These are phyloP conservation scores for Dolichoris vasculosae DNA, from an alignment of 1,140 invertebrate genomes.

Conservation along the genomic window DNA sequence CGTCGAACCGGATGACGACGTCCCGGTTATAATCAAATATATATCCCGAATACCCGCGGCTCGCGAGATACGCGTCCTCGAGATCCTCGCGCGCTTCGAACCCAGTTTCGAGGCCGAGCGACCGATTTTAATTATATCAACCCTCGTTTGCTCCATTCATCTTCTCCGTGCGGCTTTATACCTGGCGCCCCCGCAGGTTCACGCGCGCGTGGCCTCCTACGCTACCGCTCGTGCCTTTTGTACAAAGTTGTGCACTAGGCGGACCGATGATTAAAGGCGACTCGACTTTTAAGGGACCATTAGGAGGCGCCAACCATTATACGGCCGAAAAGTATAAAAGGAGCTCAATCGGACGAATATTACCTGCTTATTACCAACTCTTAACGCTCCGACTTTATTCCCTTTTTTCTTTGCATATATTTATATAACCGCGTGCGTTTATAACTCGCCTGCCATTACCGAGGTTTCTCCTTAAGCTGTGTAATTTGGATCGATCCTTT, in stretches of 20 bases:
- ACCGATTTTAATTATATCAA: constrained; percentile 63
- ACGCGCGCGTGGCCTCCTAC: constrained; percentile 21
- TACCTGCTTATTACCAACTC: constrained; percentile 9
- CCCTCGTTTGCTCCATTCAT: constrained; percentile 63
- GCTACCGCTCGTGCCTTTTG: constrained; percentile 27
- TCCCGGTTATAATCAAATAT: constrained; percentile 4
- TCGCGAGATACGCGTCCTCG: too few species aligned
- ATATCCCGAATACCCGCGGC: too few species aligned
- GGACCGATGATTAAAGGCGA: constrained; percentile 56
- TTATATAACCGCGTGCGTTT: not conserved
- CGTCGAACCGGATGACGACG: constrained; percentile 58
- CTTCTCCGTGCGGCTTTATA: constrained; percentile 30
- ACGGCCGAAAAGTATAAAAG: too few species aligned
- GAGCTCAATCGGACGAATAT: not conserved
- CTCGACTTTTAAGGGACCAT: not conserved
- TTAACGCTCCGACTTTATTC: not conserved
- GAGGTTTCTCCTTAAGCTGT: not conserved
- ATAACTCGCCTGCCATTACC: not conserved
- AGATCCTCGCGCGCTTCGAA: not conserved
- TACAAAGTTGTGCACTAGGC: constrained; percentile 55
- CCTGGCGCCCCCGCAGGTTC: not conserved
- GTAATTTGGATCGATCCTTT: constrained; percentile 30
- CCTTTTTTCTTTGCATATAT: not conserved
- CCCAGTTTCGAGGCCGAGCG: not conserved
- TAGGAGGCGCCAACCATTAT: constrained; percentile 5